A percentile compares a stretch with the other conserved stretches of the same genome.
Conservation (phyloP, 2,797 vertebrate species). For the Lycodopsis pacificus region DNA sequence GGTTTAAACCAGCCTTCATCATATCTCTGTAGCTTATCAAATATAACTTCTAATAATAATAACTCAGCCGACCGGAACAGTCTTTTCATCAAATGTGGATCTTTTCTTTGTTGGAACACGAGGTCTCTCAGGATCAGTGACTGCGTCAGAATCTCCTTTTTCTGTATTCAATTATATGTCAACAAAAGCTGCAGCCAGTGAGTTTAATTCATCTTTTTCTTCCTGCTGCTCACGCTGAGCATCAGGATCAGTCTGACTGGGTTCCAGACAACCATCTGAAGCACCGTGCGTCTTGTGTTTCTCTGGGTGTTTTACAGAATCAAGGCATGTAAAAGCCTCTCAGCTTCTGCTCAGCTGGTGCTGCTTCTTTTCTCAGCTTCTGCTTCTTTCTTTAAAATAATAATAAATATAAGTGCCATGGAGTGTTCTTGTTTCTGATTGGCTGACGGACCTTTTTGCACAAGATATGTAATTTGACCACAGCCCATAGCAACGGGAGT, state of each 20-base stretch:
- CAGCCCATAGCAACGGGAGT: background rate
- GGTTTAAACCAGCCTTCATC: background rate
- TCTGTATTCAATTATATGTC: background rate
- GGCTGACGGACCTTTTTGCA: background rate
- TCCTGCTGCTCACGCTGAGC: background rate
- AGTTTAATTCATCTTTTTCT: background rate
- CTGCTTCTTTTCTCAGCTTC: no score
- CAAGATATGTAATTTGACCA: background rate
- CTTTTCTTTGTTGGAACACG: background rate
- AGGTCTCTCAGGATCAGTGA: background rate
- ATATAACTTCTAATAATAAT: background rate
- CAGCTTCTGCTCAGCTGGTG: no score
- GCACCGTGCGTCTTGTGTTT: background rate
- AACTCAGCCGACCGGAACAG: background rate
- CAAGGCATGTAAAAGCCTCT: background rate
- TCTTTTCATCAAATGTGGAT: background rate
- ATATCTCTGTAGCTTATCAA: background rate
- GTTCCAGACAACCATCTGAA: background rate
- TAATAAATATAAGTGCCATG: no score
- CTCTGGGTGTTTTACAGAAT: background rate
- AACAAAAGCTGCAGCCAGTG: background rate
- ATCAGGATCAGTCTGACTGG: constrained; percentile 1
- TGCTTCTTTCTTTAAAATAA: no score
- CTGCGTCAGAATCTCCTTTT: background rate
- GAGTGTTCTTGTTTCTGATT: background rate